Evolutionary conservation across 2,797 vertebrate genomes (phyloP), one percentile per base, ranked within the genome.

Genomic region (Typhlichthys subterraneus): DNA sequence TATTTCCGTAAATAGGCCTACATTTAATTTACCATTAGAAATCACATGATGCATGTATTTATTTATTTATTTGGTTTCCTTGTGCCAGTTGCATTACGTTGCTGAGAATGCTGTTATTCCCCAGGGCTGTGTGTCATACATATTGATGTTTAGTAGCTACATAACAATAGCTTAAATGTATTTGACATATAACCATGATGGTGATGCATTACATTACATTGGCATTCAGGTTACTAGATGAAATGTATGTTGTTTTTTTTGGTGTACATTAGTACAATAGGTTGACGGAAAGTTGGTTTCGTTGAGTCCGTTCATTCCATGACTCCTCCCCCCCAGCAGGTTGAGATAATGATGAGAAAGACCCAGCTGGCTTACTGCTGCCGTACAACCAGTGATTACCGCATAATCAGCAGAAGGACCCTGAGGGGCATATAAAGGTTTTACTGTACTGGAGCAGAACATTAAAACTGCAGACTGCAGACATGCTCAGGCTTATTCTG

Each of bases 401-500:
- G 15, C 60, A 4, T n/a, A n/a, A 42, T 48, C 45, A 65, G 45
- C n/a, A 12, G 14, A 49, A 7, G 38, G 0, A 11, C 15, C 0
- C 53, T 48, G 49, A 17, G 19, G 54, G 60, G 57, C 87, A 87
- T 89, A 90, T 83, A 88, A 88, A 57, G 55, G 57, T 1, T 3
- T 3, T 19, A 31, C 11, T 54, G 2, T n/a, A 3, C 4, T 5
- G 38, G 5, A 45, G 12, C 58, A 82, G 72, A 76, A 65, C 51
- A 12, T 73, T 68, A 74, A 1, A 51, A 70, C 23, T 29, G 23
- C 8, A 53, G 54, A 80, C 77, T 69, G 67, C 78, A 90, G 55
- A 75, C 84, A 93, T 92, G 90, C 72, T 94, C 71, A 88, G 80
- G 76, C 84, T 89, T 77, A 72, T 93, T 23, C 55, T 92, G 67